A percentile compares a stretch with the other conserved stretches of the same genome.
Evolutionary conservation across 2,888 invertebrate genomes (phyloP).

Genomic region (Monochamus alternatus): DNA sequence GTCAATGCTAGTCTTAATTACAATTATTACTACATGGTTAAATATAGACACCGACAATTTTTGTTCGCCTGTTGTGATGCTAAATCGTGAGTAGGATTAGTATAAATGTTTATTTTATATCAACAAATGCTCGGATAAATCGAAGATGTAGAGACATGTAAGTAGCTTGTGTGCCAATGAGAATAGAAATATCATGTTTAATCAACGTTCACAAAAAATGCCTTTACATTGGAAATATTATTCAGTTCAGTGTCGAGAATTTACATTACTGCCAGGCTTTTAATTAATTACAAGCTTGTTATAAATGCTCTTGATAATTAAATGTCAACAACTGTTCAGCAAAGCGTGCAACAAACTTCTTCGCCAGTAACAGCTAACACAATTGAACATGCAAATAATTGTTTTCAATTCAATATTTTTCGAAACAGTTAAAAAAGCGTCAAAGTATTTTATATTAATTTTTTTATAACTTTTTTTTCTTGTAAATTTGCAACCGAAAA

Average conservation of each 20-base stretch:
- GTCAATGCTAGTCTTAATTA: slow-evolving; percentile 3
- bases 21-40: slow-evolving; percentile 9
- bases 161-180: background rate
- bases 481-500: too few relatives aligned
- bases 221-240: slow-evolving; percentile 3
- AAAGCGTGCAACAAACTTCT: background rate
- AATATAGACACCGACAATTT: background rate
- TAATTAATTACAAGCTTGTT: background rate
- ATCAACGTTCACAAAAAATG: background rate
- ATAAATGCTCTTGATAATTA: slow-evolving; percentile 2
- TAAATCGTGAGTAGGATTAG: too few relatives aligned
- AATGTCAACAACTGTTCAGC: background rate
- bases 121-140: too few relatives aligned
- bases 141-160: too few relatives aligned
- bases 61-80: background rate
- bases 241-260: slow-evolving; percentile 5
- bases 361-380: too few relatives aligned
- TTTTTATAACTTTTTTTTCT: too few relatives aligned
- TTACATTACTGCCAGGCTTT: background rate
- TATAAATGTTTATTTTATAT: too few relatives aligned
- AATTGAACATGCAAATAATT: too few relatives aligned
- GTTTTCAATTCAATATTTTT: too few relatives aligned
- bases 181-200: background rate
- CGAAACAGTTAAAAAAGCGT: too few relatives aligned
- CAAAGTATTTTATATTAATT: too few relatives aligned